Base-by-base conservation (phyloP, 2,113 vertebrate species). In the Catagonus wagneri region DNA sequence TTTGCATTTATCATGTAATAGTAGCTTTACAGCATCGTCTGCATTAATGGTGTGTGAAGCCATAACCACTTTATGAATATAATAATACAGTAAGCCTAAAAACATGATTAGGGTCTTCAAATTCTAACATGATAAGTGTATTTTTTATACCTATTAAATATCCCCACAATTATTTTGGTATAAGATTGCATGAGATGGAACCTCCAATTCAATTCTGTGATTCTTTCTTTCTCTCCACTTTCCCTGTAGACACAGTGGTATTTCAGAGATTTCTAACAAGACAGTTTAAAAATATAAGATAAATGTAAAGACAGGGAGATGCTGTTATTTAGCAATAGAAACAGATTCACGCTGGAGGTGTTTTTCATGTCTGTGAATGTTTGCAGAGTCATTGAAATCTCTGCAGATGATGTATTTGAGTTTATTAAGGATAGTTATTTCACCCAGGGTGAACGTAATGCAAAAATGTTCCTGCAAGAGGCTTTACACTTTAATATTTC, bases 41-140 rank as follows among this genome's bases (percentile, higher is more conserved):
- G 12, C 29, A 91, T 65, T 98, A 97, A 96, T 95, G 75, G 72
- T 96, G 79, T 97, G 12, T 98, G 93, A 97, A 98, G 66, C 68
- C 72, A 65, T 97, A 96, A 89, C 5, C 80, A 95, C 89, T 97
- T 89, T 96, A 97, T 96, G 89, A 50, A 89, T 94, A 88, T 97
- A 74, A 94, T 97, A 95, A 88, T 74, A 83, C 9, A 85, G 23
- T 88, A 81, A 96, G 44, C 79, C 96, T 98, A 85, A 97, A 95
- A 98, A 88, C 2, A 92, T 94, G 89, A 69, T 91, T 85, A 95
- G 44, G 95, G 65, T 78, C 39, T 97, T 91, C 15, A 78, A 95
- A 63, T 32, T 56, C 74, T 95, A 25, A 36, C 63, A 87, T 83
- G 72, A 61, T 58, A n/a, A 75, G 56, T 68, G 14, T 83, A 25